Evolutionary conservation across 2,888 invertebrate genomes (phyloP).

Genomic region (Ectemnius continuus): DNA sequence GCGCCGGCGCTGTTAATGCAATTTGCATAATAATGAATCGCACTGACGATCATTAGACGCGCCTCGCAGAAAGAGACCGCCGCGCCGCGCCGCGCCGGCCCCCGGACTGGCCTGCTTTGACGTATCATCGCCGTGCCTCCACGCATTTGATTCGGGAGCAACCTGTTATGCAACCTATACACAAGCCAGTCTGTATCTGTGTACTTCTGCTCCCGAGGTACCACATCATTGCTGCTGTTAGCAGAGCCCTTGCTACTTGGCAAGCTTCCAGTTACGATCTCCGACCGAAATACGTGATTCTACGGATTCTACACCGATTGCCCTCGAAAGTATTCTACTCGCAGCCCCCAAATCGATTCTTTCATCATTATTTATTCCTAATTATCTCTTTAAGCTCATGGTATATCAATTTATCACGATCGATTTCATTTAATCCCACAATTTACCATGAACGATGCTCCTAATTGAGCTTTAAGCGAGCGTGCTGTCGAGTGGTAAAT

Average conservation of each 20-base stretch:
- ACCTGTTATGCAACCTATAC: slow-evolving; percentile 71
- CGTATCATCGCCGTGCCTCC: slow-evolving; percentile 54
- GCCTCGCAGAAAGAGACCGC: slow-evolving; percentile 33
- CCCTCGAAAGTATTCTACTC: no score
- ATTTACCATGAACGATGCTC: no score
- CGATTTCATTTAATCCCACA: no score
- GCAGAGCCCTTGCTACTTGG: slow-evolving; percentile 69
- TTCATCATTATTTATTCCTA: no score
- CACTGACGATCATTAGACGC: slow-evolving; percentile 50
- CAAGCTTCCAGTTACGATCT: slow-evolving; percentile 71
- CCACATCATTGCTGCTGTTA: slow-evolving; percentile 68
- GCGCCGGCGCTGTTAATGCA: slow-evolving; percentile 59
- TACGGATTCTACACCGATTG: slow-evolving; percentile 73
- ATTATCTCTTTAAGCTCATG: no score
- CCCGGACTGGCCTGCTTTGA: slow-evolving; percentile 43
- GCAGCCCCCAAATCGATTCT: no score
- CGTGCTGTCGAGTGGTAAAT: no score
- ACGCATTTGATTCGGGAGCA: slow-evolving; percentile 54
- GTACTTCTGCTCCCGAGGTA: slow-evolving; percentile 6
- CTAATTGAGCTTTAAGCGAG: no score
- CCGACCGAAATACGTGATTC: slow-evolving; percentile 74
- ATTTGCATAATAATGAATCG: slow-evolving; percentile 66
- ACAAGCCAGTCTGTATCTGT: slow-evolving; percentile 41
- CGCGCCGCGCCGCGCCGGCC: no score
- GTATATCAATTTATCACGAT: no score